These are phyloP conservation scores for Ephestia elutella DNA, from an alignment of 1,140 invertebrate species.

Conservation along the genomic window DNA sequence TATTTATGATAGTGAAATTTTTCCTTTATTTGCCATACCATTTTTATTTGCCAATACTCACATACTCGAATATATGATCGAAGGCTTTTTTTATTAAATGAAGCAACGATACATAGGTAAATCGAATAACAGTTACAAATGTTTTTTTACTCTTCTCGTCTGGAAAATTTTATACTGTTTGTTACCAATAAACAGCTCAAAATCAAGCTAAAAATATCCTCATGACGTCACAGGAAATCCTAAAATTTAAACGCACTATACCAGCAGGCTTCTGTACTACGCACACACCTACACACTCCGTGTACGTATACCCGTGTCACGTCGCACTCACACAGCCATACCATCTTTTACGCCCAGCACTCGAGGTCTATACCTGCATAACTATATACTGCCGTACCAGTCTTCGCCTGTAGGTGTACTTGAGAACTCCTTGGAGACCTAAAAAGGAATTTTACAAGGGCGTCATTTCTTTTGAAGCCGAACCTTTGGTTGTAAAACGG, in stretches of 20 bases:
- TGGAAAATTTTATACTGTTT: too few species aligned
- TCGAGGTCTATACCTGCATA: slow-evolving; percentile 18
- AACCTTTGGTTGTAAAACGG: slow-evolving; percentile 62
- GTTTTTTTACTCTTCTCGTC: too few species aligned
- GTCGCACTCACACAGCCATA: slow-evolving; percentile 44
- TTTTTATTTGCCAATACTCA: too few species aligned
- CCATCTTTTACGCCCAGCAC: slow-evolving; percentile 40
- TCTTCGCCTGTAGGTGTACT: slow-evolving; percentile 30
- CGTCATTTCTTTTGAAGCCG: slow-evolving; percentile 54
- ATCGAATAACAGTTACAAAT: too few species aligned
- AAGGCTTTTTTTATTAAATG: too few species aligned
- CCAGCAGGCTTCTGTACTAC: slow-evolving; percentile 4
- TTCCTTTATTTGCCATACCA: too few species aligned
- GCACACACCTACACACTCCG: slow-evolving; percentile 30
- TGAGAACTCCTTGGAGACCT: slow-evolving; percentile 60
- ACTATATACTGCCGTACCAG: background rate
- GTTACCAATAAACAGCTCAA: too few species aligned
- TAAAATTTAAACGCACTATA: slow-evolving; percentile 26
- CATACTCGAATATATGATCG: too few species aligned
- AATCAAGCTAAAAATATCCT: background rate
- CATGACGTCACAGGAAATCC: slow-evolving; percentile 39
- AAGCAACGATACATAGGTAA: too few species aligned
- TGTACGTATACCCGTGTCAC: slow-evolving; percentile 32
- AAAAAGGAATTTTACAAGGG: slow-evolving; percentile 69
- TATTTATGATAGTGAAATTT: too few species aligned